Evolutionary conservation across 2,113 vertebrate genomes (phyloP).

Genomic region (Spizaetus ornatus): DNA sequence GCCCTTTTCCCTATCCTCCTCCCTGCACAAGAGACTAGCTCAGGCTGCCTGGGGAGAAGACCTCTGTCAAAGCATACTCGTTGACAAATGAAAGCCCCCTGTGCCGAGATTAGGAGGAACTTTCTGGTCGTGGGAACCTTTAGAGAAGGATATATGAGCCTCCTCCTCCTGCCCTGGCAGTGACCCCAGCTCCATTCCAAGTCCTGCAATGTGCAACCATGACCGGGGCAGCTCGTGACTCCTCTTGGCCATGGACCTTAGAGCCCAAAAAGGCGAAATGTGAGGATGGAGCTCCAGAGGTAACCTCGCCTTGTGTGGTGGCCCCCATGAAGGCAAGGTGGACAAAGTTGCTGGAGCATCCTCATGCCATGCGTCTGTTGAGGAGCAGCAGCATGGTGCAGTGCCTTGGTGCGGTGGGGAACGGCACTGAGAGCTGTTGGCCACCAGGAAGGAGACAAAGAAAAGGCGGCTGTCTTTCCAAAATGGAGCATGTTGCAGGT

Average conservation of each 20-base stretch:
- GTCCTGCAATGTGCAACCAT: background rate
- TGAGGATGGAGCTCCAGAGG: background rate
- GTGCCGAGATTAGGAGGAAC: background rate
- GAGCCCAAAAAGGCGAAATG: background rate
- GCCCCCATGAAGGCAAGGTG: background rate
- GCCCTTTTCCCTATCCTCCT: background rate
- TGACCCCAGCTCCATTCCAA: background rate
- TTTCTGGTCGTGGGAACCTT: background rate
- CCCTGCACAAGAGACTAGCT: background rate
- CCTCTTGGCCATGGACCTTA: background rate
- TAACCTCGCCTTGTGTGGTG: background rate
- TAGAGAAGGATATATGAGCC: background rate
- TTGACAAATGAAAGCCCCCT: background rate
- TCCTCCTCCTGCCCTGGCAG: background rate
- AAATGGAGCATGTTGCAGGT: background rate
- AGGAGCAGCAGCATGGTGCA: background rate
- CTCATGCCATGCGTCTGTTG: accelerated
- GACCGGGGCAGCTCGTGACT: background rate
- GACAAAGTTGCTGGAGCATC: background rate
- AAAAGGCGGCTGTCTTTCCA: background rate
- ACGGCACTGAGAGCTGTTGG: background rate
- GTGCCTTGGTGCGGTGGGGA: background rate
- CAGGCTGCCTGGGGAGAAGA: background rate
- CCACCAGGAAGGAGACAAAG: background rate
- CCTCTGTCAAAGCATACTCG: background rate